phyloP scores from a whole-genome alignment of 2,888 invertebrate genomes.

The Xylota sylvarum region DNA sequence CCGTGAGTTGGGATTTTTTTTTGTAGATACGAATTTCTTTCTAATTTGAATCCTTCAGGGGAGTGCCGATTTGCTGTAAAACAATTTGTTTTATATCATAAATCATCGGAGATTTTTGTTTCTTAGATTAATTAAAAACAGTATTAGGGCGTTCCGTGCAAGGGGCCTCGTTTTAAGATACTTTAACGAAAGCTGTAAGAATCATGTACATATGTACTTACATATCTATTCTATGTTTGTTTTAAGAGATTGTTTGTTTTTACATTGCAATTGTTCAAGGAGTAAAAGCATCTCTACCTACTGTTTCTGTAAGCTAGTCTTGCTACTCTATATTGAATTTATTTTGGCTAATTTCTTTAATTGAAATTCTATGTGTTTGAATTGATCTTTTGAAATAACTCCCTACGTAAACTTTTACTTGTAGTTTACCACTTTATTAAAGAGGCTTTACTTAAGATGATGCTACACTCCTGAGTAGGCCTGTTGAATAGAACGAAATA shows the following conservation, averaged over 20 bases:
- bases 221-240: neutral
- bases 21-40: neutral
- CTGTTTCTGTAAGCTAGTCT: too few relatives aligned
- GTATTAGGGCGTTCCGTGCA: neutral
- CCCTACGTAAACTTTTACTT: too few relatives aligned
- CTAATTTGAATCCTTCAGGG: slow-evolving; percentile 46
- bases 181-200: neutral
- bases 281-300: too few relatives aligned
- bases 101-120: slow-evolving; percentile 59
- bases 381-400: too few relatives aligned
- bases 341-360: too few relatives aligned
- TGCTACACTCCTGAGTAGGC: too few relatives aligned
- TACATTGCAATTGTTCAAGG: too few relatives aligned
- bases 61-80: slow-evolving; percentile 55
- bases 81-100: slow-evolving; percentile 71
- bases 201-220: neutral
- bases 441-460: too few relatives aligned
- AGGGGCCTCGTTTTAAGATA: neutral
- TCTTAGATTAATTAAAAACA: slow-evolving; percentile 54
- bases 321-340: too few relatives aligned
- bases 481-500: too few relatives aligned
- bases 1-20: slow-evolving; percentile 50
- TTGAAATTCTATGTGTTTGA: too few relatives aligned
- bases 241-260: neutral
- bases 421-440: too few relatives aligned